Evolutionary conservation across 2,797 vertebrate species (phyloP), one percentile per base, ranked within the genome.

Genomic region (Ataeniobius toweri): DNA sequence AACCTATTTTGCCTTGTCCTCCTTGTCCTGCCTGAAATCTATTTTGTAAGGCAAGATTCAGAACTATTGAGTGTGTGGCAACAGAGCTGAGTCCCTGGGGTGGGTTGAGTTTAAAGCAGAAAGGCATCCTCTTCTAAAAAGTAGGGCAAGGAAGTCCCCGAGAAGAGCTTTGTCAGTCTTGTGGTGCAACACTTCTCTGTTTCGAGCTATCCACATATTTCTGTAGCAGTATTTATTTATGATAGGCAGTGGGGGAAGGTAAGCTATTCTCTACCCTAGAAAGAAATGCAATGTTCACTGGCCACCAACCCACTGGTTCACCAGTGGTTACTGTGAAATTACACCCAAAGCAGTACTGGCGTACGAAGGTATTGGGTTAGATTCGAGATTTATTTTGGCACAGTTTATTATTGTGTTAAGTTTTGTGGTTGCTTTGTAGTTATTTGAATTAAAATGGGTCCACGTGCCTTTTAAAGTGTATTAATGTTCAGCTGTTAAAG

Each of bases 141-240:
- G 89, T 91, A 89, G 90, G 87, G 85, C 90, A 91, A 88, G 86
- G 90, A 90, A 88, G 90, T 92, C 92, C 89, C 89, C 77, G 86
- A 89, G 86, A 94, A 90, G 91, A 76, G 78, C 85, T 80, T 74
- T 86, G 89, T 90, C 82, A 87, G 87, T 81, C 85, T 85, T 86
- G 84, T 86, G 83, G 84, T 87, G 84, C 88, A 86, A 80, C 87
- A 85, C 76, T 84, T 83, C 89, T 90, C 86, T 87, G 86, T 85
- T 89, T 87, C 71, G 71, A 88, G 87, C 89, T 93, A 89, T 93
- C 90, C 91, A 94, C 93, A 94, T 93, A 94, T 92, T 93, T 94
- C 91, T 92, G 81, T 89, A 90, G 91, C 89, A 86, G 79, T 93
- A 94, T 93, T 95, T 94, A 94, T 94, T 94, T 89, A 94, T 93